Percentiles rank a stretch among this genome's conserved stretches.
phyloP scores from a whole-genome alignment of 2,797 vertebrate species.

The Leucoraja ocellata region DNA sequence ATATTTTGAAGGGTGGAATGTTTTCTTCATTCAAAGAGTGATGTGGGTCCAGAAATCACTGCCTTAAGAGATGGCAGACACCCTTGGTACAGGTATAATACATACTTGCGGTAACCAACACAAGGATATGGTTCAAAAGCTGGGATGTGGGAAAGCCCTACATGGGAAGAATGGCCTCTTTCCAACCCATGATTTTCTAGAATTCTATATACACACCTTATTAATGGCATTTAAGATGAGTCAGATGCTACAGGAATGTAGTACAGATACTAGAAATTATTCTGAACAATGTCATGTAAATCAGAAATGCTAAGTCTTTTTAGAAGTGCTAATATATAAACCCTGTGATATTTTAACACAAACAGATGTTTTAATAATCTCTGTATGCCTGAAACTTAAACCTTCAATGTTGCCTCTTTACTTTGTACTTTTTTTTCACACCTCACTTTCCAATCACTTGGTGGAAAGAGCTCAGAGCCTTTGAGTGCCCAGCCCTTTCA shows the following conservation, averaged over 20 bases:
- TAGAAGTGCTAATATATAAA: neutral
- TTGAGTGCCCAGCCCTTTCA: neutral
- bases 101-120: no score
- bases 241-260: neutral
- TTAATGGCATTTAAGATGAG: neutral
- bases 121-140: no score
- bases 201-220: no score
- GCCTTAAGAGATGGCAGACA: no score
- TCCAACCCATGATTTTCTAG: no score
- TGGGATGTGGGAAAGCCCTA: no score
- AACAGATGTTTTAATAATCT: neutral
- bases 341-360: neutral
- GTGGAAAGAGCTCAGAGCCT: neutral
- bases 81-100: no score
- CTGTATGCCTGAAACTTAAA: neutral
- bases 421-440: neutral
- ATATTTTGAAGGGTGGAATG: no score
- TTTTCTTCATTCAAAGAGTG: no score
- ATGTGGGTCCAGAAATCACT: no score
- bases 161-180: no score
- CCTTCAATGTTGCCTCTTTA: neutral
- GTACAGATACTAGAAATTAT: neutral
- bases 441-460: neutral
- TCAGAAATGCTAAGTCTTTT: neutral
- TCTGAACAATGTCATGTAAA: neutral